These are phyloP conservation scores for Eudasyphora cyanicolor DNA, from an alignment of 2,888 invertebrate species.

Conservation along the genomic window DNA sequence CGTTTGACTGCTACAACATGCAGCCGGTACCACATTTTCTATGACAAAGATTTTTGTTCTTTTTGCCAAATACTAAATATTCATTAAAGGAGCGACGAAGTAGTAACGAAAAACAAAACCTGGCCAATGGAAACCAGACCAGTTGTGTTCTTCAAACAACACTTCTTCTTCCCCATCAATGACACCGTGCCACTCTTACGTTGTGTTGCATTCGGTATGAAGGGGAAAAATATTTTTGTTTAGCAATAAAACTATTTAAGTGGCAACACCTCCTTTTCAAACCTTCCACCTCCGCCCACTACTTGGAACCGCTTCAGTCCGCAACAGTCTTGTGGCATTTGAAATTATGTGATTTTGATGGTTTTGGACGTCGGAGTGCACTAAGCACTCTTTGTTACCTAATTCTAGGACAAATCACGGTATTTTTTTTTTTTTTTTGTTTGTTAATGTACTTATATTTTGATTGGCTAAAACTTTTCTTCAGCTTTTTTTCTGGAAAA, in stretches of 20 bases:
- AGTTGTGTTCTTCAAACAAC: background rate
- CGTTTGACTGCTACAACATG: background rate
- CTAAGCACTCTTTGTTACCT: too few relatives aligned
- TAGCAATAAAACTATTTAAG: background rate
- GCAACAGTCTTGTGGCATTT: constrained; percentile 1
- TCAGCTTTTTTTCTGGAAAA: too few relatives aligned
- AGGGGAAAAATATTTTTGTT: background rate
- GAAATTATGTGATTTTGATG: background rate
- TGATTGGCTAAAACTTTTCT: background rate
- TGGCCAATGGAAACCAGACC: background rate
- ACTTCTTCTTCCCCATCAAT: too few relatives aligned
- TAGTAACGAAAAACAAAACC: too few relatives aligned
- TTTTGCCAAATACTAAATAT: background rate
- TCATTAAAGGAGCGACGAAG: background rate
- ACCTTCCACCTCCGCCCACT: background rate
- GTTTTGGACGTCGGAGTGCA: background rate
- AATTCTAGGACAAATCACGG: background rate
- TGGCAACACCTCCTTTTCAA: background rate
- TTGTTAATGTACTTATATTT: background rate
- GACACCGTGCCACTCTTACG: background rate
- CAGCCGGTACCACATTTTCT: background rate
- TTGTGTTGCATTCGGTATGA: background rate
- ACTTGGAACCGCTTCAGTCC: background rate
- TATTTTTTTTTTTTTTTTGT: background rate
- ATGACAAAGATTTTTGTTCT: background rate